Conservation (phyloP, 2,888 invertebrate species). For the Tethea ocularis region DNA sequence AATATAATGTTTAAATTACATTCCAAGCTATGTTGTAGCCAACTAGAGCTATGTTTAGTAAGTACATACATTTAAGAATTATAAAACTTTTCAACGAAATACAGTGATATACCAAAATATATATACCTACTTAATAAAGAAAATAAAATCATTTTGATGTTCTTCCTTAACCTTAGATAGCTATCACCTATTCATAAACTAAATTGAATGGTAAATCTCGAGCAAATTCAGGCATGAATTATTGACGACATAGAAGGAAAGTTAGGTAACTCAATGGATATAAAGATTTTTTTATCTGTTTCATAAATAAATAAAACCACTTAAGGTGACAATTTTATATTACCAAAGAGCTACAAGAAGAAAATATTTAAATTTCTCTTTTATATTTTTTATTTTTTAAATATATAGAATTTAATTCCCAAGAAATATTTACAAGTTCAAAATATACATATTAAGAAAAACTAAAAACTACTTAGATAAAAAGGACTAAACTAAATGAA, state of each 20-base stretch:
- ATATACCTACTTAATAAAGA: too few species aligned
- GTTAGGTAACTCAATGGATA: background rate
- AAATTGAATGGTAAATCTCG: background rate
- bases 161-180: background rate
- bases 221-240: background rate
- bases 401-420: too few species aligned
- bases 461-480: too few species aligned
- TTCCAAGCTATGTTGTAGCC: too few species aligned
- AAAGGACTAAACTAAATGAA: too few species aligned
- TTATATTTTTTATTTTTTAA: background rate
- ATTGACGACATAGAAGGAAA: background rate
- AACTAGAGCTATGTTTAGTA: too few species aligned
- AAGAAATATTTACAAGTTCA: too few species aligned
- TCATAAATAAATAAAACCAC: slow-evolving; percentile 1
- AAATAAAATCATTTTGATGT: background rate
- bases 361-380: background rate
- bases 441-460: too few species aligned
- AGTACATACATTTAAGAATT: too few species aligned
- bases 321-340: background rate
- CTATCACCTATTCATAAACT: background rate
- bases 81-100: too few species aligned
- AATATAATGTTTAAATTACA: too few species aligned
- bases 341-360: background rate
- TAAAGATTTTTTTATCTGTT: background rate
- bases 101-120: too few species aligned